phyloP scores from a whole-genome alignment of 1,140 invertebrate genomes.

The Homalodisca vitripennis region DNA sequence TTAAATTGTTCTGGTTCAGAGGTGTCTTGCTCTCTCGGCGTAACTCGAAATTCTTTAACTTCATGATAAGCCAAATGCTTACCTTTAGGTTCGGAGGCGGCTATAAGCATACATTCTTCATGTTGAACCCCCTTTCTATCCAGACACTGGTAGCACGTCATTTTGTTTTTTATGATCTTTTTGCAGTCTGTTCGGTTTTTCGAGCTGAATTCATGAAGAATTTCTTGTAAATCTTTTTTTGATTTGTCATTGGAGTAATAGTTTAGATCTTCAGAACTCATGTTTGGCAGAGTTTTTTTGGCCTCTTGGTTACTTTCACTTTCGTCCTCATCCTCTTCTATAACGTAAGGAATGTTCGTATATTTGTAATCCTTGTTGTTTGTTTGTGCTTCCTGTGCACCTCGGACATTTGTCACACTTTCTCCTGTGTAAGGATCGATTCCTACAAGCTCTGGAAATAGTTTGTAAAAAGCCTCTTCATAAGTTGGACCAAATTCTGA shows the following conservation, averaged over 20 bases:
- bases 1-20: no score
- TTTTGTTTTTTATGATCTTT: conserved; percentile 64
- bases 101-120: conserved; percentile 73
- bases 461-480: conserved; percentile 48
- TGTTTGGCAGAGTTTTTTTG: neutral
- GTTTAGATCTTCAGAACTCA: conserved; percentile 9
- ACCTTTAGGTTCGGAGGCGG: conserved; percentile 46
- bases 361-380: conserved; percentile 42
- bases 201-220: conserved; percentile 64
- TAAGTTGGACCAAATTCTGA: conserved; percentile 40
- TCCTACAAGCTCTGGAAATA: conserved; percentile 47
- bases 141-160: conserved; percentile 71
- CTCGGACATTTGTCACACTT: neutral
- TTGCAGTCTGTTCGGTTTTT: conserved; percentile 69
- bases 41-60: conserved; percentile 35
- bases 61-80: conserved; percentile 41
- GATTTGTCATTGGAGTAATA: no score
- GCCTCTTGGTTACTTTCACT: conserved; percentile 27
- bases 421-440: conserved; percentile 43
- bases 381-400: conserved; percentile 10
- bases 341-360: conserved; percentile 33
- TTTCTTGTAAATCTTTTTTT: conserved; percentile 59
- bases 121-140: conserved; percentile 64
- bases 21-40: conserved; percentile 11
- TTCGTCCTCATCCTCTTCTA: conserved; percentile 49